Conservation (phyloP, 2,797 vertebrate species). For the Mormyrops boulengeri region DNA sequence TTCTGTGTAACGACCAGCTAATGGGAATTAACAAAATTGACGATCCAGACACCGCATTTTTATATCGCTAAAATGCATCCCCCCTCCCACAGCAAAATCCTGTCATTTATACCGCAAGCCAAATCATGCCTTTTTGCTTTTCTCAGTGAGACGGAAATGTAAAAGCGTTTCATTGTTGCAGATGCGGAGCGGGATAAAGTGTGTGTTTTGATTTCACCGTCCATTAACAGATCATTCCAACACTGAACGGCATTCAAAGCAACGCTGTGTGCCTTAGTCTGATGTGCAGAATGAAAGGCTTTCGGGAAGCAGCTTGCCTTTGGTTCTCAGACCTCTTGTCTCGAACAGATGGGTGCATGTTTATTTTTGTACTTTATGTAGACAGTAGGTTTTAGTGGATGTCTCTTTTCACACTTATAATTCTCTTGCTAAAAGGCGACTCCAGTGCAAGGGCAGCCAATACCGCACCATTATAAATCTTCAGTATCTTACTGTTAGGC, state of each 20-base stretch:
- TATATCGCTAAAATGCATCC: neutral
- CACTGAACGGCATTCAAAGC: neutral
- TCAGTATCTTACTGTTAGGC: neutral
- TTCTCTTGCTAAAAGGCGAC: constrained; percentile 7
- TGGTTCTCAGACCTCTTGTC: neutral
- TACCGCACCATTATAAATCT: neutral
- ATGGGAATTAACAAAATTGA: neutral
- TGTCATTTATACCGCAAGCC: neutral
- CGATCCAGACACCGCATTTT: no score
- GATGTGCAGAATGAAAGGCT: neutral
- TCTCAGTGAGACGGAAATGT: neutral
- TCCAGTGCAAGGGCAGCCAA: neutral
- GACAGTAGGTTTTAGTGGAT: neutral
- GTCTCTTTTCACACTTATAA: constrained; percentile 10
- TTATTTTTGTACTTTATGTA: constrained; percentile 5
- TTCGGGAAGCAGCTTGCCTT: neutral
- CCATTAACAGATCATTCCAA: neutral
- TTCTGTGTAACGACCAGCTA: neutral
- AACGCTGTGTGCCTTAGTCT: neutral
- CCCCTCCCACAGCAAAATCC: neutral
- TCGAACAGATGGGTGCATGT: neutral
- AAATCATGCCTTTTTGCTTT: neutral
- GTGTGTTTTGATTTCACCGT: neutral
- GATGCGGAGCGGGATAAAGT: neutral
- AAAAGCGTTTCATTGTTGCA: neutral